These are phyloP conservation scores for Crotalus helleri DNA, from an alignment of 2,113 vertebrate genomes.

Conservation along the genomic window DNA sequence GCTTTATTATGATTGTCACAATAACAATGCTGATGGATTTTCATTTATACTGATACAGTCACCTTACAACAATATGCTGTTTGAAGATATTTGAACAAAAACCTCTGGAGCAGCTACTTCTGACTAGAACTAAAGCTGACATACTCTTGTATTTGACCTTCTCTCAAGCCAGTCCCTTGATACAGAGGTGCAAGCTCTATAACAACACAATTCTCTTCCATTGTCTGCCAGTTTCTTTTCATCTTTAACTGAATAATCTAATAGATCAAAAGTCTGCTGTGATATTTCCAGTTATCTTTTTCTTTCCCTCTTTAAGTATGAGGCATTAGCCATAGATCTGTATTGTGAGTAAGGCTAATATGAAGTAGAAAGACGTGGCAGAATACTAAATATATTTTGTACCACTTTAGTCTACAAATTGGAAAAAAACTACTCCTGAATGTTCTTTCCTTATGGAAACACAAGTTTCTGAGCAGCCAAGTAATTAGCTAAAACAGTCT, in stretches of 20 bases:
- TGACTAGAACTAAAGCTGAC: conserved; percentile 1
- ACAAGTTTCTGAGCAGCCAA: background rate
- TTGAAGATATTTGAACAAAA: conserved; percentile 44
- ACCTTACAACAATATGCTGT: conserved; percentile 4
- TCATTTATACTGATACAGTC: background rate
- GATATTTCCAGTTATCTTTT: background rate
- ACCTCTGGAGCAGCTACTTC: conserved; percentile 18
- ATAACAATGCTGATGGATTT: background rate
- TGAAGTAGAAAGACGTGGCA: too few relatives aligned
- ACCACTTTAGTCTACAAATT: background rate
- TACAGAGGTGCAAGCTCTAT: conserved; percentile 21
- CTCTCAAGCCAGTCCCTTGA: conserved; percentile 46
- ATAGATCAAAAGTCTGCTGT: background rate
- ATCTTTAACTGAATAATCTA: background rate
- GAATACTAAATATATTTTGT: background rate
- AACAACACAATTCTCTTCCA: conserved; percentile 16
- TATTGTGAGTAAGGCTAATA: background rate
- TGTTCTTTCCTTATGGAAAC: background rate
- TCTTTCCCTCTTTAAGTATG: background rate
- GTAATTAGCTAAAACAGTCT: background rate
- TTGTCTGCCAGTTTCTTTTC: background rate
- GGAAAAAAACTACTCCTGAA: background rate
- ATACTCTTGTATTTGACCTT: conserved; percentile 46
- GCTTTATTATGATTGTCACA: too few relatives aligned
- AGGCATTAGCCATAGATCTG: background rate